Evolutionary conservation across 2,797 vertebrate genomes (phyloP).

Genomic region (Malacoctenus gilli): DNA sequence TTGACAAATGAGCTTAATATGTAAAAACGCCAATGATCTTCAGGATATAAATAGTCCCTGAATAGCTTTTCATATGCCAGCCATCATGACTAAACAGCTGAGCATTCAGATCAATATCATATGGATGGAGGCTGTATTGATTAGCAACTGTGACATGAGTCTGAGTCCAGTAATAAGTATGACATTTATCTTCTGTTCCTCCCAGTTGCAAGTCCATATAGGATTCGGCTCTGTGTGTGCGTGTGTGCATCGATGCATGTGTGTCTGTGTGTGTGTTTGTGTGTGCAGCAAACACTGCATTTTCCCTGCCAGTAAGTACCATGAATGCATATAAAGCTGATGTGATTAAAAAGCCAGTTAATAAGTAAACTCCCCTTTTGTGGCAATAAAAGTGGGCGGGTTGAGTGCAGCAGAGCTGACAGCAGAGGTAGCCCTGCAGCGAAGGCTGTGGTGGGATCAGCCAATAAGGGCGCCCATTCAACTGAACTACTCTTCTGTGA

Average conservation of each 20-base stretch:
- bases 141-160: constrained; percentile 26
- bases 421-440: constrained; percentile 5
- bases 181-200: constrained; percentile 15
- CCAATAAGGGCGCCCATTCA: constrained; percentile 36
- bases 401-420: constrained; percentile 7
- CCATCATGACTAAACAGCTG: constrained; percentile 8
- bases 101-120: constrained; percentile 36
- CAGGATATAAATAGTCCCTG: background rate
- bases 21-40: background rate
- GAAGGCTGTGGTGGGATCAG: constrained; percentile 18
- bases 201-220: constrained; percentile 15
- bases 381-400: background rate
- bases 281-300: too few relatives aligned
- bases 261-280: background rate
- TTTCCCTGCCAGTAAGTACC: constrained; percentile 1
- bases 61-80: constrained; percentile 10
- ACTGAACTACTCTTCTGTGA: constrained; percentile 25
- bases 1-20: background rate
- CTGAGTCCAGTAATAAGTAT: constrained; percentile 25
- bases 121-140: constrained; percentile 39
- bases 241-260: background rate
- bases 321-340: constrained; percentile 5
- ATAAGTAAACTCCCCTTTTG: background rate
- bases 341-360: constrained; percentile 18
- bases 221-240: background rate